A percentile compares a stretch with the other conserved stretches of the same genome.
These are phyloP conservation scores for Trachelus stipa DNA, from an alignment of 2,888 invertebrate species.

Conservation along the genomic window DNA sequence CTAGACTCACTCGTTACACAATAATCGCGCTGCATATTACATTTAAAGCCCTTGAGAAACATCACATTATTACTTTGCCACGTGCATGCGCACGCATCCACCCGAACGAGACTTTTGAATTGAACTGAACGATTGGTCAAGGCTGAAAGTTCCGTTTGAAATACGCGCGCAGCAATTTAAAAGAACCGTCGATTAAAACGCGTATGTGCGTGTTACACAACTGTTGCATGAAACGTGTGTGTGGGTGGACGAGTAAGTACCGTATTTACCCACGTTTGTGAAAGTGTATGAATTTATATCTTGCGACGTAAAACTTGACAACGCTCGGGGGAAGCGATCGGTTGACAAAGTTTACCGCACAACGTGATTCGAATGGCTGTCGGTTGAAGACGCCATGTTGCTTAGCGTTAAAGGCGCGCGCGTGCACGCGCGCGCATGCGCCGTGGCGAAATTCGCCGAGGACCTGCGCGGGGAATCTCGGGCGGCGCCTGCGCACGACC, in stretches of 20 bases:
- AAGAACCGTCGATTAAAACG: not conserved
- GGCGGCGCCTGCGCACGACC: not conserved
- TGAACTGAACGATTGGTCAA: not conserved
- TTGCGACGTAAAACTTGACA: not conserved
- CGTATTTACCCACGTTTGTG: not conserved
- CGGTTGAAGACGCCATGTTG: not conserved
- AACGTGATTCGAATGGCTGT: not conserved
- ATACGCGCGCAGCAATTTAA: conserved; percentile 24
- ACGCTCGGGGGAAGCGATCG: not conserved
- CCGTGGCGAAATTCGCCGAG: not conserved
- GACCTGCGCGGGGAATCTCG: not conserved
- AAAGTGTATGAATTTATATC: not conserved
- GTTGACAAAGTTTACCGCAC: not conserved
- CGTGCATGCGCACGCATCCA: not conserved
- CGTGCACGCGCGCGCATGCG: not conserved
- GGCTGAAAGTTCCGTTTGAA: not conserved
- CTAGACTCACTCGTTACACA: not conserved
- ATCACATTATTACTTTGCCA: conserved; percentile 37
- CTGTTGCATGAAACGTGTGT: not conserved
- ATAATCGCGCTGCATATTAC: conserved; percentile 19
- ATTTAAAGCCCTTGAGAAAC: conserved; percentile 41
- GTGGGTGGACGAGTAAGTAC: not conserved
- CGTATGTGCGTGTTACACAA: not conserved
- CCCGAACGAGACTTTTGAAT: not conserved
- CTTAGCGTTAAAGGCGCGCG: not conserved